Base-by-base conservation (phyloP, 2,113 vertebrate genomes). In the Laticauda laticaudata region DNA sequence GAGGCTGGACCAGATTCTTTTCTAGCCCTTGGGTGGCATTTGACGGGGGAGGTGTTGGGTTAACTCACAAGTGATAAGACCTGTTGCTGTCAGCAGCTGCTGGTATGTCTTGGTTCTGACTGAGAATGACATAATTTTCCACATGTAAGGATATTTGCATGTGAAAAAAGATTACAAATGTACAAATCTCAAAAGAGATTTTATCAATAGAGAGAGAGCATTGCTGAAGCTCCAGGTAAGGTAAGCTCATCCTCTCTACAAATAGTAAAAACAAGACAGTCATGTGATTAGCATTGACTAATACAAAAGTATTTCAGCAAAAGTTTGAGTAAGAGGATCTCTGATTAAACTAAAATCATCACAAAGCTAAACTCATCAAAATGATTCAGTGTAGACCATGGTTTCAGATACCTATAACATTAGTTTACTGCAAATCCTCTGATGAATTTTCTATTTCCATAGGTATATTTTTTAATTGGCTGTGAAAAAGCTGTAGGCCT, bases 331-430 rank as follows among this genome's bases (percentile, higher is more conserved):
- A 95, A 96, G 94, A 95, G 93, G 91, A 89, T 55, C 91, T 56
- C 94, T 96, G 95, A 94, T 94, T 90, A 93, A 95, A 94, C 91
- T 96, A 93, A 94, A 96, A 94, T 95, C 94, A 90, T 93, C 55
- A 95, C 94, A 95, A 95, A 95, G 94, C 96, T 45, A 75, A 15
- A 90, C 54, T 61, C 93, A 94, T 94, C 95, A 96, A 96, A 96
- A 95, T 94, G 94, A 95, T 95, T 96, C 95, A 94, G 94, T 10
- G 0, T 88, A 94, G 94, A 96, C 96, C 94, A 94, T 97, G 95
- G 94, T 94, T 59, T 64, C 94, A 94, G 95, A 91, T 94, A 96
- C 90, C 90, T 95, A 95, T 96, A 94, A 53, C 94, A 93, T 94
- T 91, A 64, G 0, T 8, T 89, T 92, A 95, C 0, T 96, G 95